Evolutionary conservation across 1,140 invertebrate species (phyloP), one percentile per base, ranked within the genome.

Genomic region (Danaus melanippus): DNA sequence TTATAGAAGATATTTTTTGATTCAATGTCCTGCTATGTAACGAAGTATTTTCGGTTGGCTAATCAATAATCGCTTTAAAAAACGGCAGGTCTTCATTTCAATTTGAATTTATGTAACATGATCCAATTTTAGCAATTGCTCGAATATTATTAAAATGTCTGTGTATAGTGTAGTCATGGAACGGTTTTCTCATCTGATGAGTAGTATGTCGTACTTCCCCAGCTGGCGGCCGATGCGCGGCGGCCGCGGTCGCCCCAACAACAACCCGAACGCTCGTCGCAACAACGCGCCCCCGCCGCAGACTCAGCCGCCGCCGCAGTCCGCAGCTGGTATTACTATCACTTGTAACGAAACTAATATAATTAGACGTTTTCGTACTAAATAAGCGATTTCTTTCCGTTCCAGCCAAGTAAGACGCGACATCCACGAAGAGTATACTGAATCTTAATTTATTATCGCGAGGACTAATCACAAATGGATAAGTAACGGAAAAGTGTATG

Each of bases 361-460:
- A 2, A 32, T 32, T 7, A 32, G 5, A 32, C 4, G 6, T 32
- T 2, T 32, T 8, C 6, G 2, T 32, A 7, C 2, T 32, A 32
- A 32, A 32, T 32, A 4, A 32, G 0, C 21, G 5, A 32, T 32
- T 7, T 45, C 47, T 51, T 64, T 69, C 69, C 53, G 17, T 76
- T 74, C 56, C 82, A 85, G 82, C 78, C 42, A 82, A 83, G 71
- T 85, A 85, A 72, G 57, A 68, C 50, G 62, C 48, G 58, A 54
- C 58, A 53, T 43, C 67, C 53, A 62, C 47, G 56, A 68, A 66
- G 68, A 67, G 63, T 73, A 72, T 70, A 73, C 65, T 67, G 77
- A 80, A 85, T 76, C 77, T 80, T 83, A 82, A 84, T 80, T 84
- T 82, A 85, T 85, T 83, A 79, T 82, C 74, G 79, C 79, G 66